phyloP scores from a whole-genome alignment of 2,113 vertebrate species.

The Pica pica region DNA sequence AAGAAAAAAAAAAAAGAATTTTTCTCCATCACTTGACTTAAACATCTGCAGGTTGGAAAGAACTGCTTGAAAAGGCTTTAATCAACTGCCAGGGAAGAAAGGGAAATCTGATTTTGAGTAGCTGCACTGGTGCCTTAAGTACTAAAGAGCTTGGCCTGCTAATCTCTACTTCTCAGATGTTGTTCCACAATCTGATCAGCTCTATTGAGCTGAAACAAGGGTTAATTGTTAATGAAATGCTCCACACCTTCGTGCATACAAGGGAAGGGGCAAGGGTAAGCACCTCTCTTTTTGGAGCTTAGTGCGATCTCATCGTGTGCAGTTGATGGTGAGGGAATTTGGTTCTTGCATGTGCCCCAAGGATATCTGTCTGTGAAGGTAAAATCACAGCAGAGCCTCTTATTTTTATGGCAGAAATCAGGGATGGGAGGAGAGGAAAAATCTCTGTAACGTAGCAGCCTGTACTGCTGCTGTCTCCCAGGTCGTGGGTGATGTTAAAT shows the following conservation, averaged over 20 bases:
- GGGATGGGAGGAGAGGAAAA: not conserved
- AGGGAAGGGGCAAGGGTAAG: not conserved
- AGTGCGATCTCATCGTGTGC: not conserved
- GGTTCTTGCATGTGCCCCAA: not conserved
- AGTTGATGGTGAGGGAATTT: not conserved
- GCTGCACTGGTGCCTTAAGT: not conserved
- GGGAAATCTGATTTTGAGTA: conserved; percentile 43
- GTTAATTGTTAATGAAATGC: conserved; percentile 49
- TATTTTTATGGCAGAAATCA: not conserved
- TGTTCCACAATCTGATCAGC: conserved; percentile 44
- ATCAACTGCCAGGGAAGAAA: conserved; percentile 8
- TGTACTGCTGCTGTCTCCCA: not conserved
- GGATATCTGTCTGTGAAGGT: not conserved
- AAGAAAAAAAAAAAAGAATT: not conserved
- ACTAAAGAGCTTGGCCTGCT: not conserved
- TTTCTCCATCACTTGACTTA: not conserved
- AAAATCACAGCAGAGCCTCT: not conserved
- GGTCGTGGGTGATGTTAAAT: not conserved
- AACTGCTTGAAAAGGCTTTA: conserved; percentile 26
- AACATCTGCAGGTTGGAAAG: not conserved
- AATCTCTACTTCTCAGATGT: conserved; percentile 35
- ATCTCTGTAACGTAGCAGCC: conserved; percentile 4
- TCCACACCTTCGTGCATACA: not conserved
- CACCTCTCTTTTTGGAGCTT: not conserved
- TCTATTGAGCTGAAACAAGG: conserved; percentile 13